These are phyloP conservation scores for Halyomorpha halys DNA, from an alignment of 1,140 invertebrate genomes.

Conservation along the genomic window DNA sequence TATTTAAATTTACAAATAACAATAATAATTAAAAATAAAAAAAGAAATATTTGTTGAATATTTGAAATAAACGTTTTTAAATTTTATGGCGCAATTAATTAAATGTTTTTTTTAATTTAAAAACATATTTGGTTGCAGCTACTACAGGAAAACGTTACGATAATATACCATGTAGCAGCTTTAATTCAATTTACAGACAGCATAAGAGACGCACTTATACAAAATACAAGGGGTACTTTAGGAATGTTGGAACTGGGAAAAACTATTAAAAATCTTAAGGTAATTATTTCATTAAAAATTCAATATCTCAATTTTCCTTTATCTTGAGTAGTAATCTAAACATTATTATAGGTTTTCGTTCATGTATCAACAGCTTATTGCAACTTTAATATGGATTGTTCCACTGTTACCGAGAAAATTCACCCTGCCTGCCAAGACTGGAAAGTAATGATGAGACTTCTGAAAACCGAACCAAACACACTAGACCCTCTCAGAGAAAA, in stretches of 20 bases:
- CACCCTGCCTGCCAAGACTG: not conserved
- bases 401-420: not conserved
- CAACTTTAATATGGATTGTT: not conserved
- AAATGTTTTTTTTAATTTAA: too few relatives aligned
- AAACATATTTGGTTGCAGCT: not conserved
- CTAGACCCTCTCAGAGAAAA: not conserved
- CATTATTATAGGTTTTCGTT: not conserved
- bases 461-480: not conserved
- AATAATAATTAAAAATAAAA: too few relatives aligned
- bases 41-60: too few relatives aligned
- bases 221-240: not conserved
- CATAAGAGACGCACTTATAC: not conserved
- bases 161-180: not conserved
- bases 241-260: too few relatives aligned
- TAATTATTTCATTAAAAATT: too few relatives aligned
- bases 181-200: not conserved
- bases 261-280: too few relatives aligned
- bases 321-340: not conserved
- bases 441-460: not conserved
- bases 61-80: too few relatives aligned
- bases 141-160: not conserved
- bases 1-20: too few relatives aligned
- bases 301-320: too few relatives aligned
- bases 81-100: too few relatives aligned
- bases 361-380: not conserved